Percentiles rank a stretch among this genome's conserved stretches.
These are phyloP conservation scores for Varanus komodoensis DNA, from an alignment of 2,113 vertebrate species.

Conservation along the genomic window DNA sequence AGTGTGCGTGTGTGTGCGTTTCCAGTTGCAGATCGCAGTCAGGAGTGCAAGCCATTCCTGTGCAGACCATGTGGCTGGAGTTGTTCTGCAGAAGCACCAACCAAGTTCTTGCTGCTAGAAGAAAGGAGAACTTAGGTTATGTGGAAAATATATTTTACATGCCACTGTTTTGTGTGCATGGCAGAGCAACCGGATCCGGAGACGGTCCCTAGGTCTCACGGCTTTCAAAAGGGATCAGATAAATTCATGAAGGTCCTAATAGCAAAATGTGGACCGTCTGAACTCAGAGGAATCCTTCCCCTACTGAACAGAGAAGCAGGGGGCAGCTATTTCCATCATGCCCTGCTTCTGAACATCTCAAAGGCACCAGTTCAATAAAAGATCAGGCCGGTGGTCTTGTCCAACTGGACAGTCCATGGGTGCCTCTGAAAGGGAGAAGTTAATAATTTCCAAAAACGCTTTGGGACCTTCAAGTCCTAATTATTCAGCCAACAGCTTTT, in stretches of 20 bases:
- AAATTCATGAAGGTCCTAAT: background rate
- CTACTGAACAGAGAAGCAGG: background rate
- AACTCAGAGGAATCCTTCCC: background rate
- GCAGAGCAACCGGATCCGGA: background rate
- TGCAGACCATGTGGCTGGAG: background rate
- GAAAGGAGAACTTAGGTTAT: background rate
- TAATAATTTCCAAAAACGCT: too few relatives aligned
- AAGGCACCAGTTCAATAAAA: background rate
- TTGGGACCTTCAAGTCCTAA: background rate
- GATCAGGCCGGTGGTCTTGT: background rate
- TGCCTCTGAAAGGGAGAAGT: too few relatives aligned
- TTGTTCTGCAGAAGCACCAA: background rate
- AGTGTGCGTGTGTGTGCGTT: background rate
- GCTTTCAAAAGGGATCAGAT: background rate
- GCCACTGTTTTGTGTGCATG: background rate
- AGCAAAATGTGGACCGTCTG: background rate
- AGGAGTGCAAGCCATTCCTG: background rate
- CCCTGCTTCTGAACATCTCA: background rate
- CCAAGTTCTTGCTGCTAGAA: background rate
- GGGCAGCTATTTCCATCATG: background rate
- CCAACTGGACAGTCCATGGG: background rate
- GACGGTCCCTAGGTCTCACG: background rate
- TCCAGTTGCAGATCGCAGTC: background rate
- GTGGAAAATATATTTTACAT: background rate
- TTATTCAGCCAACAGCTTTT: background rate